phyloP scores from a whole-genome alignment of 2,113 vertebrate genomes.

The Erythrocercus mccallii region DNA sequence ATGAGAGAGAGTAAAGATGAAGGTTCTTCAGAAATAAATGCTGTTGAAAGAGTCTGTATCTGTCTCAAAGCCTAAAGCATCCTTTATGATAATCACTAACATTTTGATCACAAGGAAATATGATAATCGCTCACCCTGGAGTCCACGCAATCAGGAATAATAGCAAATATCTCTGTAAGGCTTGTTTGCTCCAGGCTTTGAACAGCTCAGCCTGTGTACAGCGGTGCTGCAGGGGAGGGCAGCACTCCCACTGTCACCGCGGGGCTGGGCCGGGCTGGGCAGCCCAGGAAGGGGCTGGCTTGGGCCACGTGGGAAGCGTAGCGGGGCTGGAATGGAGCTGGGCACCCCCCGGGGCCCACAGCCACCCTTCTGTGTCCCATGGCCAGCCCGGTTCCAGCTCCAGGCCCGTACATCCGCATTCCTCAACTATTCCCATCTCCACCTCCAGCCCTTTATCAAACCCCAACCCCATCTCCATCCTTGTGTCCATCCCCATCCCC shows the following conservation, averaged over 20 bases:
- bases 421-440: too few species aligned
- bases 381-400: not conserved
- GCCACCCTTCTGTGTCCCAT: not conserved
- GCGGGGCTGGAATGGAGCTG: not conserved
- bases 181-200: not conserved
- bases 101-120: constrained; percentile 50
- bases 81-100: constrained; percentile 17
- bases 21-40: constrained; percentile 44
- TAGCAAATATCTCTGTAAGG: not conserved
- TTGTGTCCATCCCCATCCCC: rapidly evolving
- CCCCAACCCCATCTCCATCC: too few species aligned
- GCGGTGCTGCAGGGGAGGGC: not conserved
- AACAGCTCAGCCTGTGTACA: not conserved
- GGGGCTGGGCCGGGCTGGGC: not conserved
- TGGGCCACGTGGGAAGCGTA: not conserved
- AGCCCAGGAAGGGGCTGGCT: not conserved
- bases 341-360: not conserved
- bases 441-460: not conserved
- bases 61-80: constrained; percentile 19
- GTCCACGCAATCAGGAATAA: constrained; percentile 22
- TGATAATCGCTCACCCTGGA: not conserved
- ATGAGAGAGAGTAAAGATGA: constrained; percentile 17
- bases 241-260: not conserved
- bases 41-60: constrained; percentile 34
- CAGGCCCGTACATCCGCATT: not conserved